Percentiles rank a stretch among this genome's conserved stretches.
Conservation (phyloP, 1,140 invertebrate genomes). For the Brachionus plicatilis region DNA sequence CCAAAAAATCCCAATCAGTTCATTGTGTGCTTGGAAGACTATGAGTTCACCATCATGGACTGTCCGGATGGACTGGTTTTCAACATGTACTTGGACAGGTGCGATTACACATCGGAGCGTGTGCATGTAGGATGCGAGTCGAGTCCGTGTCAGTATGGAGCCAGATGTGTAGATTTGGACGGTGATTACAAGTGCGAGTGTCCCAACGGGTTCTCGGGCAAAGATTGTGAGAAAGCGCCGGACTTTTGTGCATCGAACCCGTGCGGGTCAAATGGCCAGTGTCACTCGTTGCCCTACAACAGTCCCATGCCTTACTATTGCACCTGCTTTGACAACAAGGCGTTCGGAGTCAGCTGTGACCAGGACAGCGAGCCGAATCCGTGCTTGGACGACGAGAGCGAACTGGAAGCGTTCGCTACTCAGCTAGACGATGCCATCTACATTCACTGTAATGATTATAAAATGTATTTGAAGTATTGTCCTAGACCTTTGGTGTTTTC, state of each 20-base stretch:
- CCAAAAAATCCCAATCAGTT: conserved; percentile 27
- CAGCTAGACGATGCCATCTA: not conserved
- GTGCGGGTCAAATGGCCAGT: not conserved
- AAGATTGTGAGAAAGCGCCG: not conserved
- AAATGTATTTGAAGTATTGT: conserved; percentile 29
- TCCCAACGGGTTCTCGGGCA: not conserved
- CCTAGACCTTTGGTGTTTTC: conserved; percentile 20
- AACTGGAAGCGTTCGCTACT: not conserved
- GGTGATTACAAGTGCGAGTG: conserved; percentile 9
- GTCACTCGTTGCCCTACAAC: not conserved
- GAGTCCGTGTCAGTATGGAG: conserved; percentile 11
- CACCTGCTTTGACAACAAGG: not conserved
- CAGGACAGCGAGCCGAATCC: conserved; percentile 8
- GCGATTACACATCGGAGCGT: not conserved
- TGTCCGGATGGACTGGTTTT: conserved; percentile 23
- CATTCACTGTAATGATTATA: conserved; percentile 20
- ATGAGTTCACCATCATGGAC: not conserved
- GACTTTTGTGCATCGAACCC: conserved; percentile 24
- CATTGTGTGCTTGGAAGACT: conserved; percentile 2
- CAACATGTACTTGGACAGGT: conserved; percentile 22
- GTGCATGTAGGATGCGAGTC: not conserved
- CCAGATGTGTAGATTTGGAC: not conserved
- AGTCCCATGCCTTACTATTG: conserved; percentile 19
- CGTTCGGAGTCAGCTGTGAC: conserved; percentile 10
- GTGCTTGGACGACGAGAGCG: not conserved